Base-by-base conservation (phyloP, 2,797 vertebrate species). In the Rhabdophis nuchalis region DNA sequence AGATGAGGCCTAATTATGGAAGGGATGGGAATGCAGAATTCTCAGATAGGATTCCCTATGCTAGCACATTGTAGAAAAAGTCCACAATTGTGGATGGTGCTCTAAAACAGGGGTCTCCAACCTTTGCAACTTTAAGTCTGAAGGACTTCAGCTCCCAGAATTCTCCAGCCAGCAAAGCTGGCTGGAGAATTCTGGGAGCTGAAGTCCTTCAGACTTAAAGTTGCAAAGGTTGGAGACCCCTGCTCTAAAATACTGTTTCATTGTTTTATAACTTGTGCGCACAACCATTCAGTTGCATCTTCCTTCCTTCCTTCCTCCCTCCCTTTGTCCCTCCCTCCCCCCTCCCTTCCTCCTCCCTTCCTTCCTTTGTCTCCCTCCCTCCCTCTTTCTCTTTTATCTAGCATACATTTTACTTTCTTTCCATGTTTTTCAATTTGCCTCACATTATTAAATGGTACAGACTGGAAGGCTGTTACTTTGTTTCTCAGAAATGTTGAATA, bases 401-500 rank as follows among this genome's bases (percentile, higher is more conserved):
- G 56, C 41, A 85, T 36, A 10, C 5, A 54, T 89, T 50, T 8
- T 85, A 53, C 5, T 46, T 64, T 64, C 25, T 64, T 29, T 18
- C 12, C 72, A 89, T 6, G 56, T 36, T 61, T 23, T 89, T 60
- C 5, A 25, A 64, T 92, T 61, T 85, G 16, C 20, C 8, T 92
- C 88, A 96, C 46, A 36, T 46, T 89, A 56, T 68, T 68, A 60
- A 72, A 52, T 18, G 87, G 91, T 53, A 54, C 36, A 95, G 32
- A 36, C 12, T 77, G 36, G 36, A 36, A 9, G 36, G 20, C 20
- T 77, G 18, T 61, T 5, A 6, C n/a, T 60, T 9, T 60, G 3
- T 92, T 50, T 85, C 93, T 95, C 91, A 94, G 94, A 92, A 93
- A 61, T 90, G 90, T 95, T 9, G 20, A 95, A 96, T 96, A 95